These are phyloP conservation scores for Drosophila hamatofila DNA, from an alignment of 2,888 invertebrate species.

Conservation along the genomic window DNA sequence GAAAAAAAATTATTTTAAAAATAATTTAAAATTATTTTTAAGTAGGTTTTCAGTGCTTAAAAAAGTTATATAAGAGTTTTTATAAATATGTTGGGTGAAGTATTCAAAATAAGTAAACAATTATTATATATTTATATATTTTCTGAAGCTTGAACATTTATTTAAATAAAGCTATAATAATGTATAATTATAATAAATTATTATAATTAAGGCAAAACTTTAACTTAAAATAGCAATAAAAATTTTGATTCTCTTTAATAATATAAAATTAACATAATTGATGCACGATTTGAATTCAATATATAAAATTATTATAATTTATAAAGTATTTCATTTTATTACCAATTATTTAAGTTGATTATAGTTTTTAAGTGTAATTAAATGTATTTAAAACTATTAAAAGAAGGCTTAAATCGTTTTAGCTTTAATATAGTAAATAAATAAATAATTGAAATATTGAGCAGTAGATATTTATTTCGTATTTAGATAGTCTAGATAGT, in stretches of 20 bases:
- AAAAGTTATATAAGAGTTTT: background rate
- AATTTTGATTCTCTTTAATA: background rate
- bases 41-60: background rate
- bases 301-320: background rate
- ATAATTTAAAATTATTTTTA: background rate
- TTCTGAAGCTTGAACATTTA: background rate
- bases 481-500: too few species aligned
- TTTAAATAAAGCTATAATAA: background rate
- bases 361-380: background rate
- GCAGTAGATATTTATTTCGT: too few species aligned
- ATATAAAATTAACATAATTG: background rate
- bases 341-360: background rate
- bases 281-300: background rate
- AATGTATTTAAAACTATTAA: background rate
- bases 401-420: background rate
- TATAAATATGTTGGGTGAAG: background rate
- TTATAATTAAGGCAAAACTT: background rate
- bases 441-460: too few species aligned
- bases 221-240: background rate
- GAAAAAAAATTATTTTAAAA: background rate
- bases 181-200: background rate
- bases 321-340: background rate
- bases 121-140: background rate
- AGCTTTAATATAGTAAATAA: too few species aligned
- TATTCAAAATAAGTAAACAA: background rate